Conservation (phyloP, 2,797 vertebrate species). For the Picus viridis region DNA sequence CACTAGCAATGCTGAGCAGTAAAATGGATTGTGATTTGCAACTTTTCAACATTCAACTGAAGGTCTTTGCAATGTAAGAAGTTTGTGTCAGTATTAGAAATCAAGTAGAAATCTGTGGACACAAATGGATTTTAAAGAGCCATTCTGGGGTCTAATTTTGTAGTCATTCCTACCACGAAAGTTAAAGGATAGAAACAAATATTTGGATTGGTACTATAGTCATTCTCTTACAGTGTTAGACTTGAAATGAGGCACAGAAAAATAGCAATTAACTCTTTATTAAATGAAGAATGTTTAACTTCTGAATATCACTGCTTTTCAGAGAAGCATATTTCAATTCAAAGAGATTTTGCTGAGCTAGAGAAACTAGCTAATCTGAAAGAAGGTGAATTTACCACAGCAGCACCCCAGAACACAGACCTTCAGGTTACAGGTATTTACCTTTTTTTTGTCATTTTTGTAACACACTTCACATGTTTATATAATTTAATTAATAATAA, state of each 20-base stretch:
- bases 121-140: not conserved
- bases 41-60: not conserved
- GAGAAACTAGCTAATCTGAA: constrained; percentile 87
- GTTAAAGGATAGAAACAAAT: not conserved
- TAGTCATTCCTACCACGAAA: not conserved
- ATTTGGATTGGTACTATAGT: rapidly evolving
- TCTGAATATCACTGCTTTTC: constrained; percentile 40
- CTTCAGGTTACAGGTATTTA: constrained; percentile 54
- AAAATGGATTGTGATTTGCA: not conserved
- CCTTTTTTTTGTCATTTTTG: not conserved
- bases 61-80: not conserved
- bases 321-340: constrained; percentile 95
- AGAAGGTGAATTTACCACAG: constrained; percentile 77
- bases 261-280: not conserved
- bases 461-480: not conserved
- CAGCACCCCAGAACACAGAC: constrained; percentile 47
- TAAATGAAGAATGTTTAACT: not conserved
- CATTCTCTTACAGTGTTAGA: not conserved
- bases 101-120: not conserved
- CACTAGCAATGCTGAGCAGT: not conserved
- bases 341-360: constrained; percentile 88
- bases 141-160: not conserved
- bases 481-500: not conserved
- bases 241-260: not conserved
- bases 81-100: not conserved